phyloP scores from a whole-genome alignment of 2,797 vertebrate genomes.

The Acanthurus leucopareius region DNA sequence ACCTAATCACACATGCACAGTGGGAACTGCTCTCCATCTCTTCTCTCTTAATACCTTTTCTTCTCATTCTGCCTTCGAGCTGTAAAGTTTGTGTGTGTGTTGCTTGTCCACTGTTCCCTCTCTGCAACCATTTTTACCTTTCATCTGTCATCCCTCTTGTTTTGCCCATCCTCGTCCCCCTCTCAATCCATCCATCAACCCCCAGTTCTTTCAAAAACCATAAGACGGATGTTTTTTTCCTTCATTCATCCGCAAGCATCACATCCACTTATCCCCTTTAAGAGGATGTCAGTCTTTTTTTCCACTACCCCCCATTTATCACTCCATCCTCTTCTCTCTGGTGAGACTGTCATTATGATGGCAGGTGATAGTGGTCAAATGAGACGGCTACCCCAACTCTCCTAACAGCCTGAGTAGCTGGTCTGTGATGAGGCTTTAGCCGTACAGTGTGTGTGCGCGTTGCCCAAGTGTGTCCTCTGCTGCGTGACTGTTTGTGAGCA shows the following conservation, averaged over 20 bases:
- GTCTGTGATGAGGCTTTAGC: conserved; percentile 32
- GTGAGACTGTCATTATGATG: conserved; percentile 51
- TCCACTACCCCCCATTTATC: conserved; percentile 19
- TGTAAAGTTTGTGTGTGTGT: conserved; percentile 30
- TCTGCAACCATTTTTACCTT: conserved; percentile 35
- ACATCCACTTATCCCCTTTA: conserved; percentile 26
- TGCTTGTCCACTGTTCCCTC: conserved; percentile 44
- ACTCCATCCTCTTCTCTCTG: conserved; percentile 29
- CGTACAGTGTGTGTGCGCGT: conserved; percentile 19
- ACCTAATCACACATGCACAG: conserved; percentile 61
- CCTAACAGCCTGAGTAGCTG: conserved; percentile 37
- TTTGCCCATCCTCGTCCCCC: conserved; percentile 20
- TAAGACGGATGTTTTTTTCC: conserved; percentile 13
- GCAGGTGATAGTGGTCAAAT: conserved; percentile 50
- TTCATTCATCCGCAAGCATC: conserved; percentile 24
- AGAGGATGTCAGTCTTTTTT: conserved; percentile 22
- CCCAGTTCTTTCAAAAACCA: conserved; percentile 45
- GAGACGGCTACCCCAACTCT: conserved; percentile 44
- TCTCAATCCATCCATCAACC: conserved; percentile 30
- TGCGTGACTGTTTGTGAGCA: conserved; percentile 24
- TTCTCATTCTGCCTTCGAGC: conserved; percentile 25
- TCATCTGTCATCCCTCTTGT: conserved; percentile 37
- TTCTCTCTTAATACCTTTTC: conserved; percentile 19
- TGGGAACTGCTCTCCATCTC: conserved; percentile 39
- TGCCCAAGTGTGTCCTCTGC: not conserved